phyloP scores from a whole-genome alignment of 2,888 invertebrate genomes.

The Trilocha varians region DNA sequence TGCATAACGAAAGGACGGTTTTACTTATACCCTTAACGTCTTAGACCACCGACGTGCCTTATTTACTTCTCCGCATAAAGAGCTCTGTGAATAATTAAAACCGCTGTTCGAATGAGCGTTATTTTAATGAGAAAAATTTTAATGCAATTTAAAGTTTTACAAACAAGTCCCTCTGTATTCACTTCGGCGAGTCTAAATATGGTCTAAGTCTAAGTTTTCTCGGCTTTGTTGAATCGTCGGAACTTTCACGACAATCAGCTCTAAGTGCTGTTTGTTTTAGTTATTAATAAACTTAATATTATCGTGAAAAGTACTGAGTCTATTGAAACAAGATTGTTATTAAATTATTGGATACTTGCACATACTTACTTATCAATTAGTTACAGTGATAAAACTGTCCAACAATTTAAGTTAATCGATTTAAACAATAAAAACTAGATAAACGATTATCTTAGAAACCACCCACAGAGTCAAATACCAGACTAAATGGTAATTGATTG shows the following conservation, averaged over 20 bases:
- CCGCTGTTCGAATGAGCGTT: constrained; percentile 28
- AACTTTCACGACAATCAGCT: constrained; percentile 40
- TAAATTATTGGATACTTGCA: too few species aligned
- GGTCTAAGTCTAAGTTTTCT: constrained; percentile 31
- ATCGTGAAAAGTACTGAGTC: too few species aligned
- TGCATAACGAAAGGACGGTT: constrained; percentile 6
- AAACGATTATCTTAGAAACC: neutral
- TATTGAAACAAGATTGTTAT: too few species aligned
- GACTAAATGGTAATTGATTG: constrained; percentile 31
- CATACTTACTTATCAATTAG: too few species aligned
- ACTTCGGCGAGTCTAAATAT: constrained; percentile 54
- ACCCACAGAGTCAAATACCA: constrained; percentile 19
- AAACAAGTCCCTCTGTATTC: constrained; percentile 57
- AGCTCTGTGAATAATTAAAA: constrained; percentile 25
- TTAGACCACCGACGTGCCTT: neutral
- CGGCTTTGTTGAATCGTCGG: constrained; percentile 41
- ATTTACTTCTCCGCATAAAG: constrained; percentile 7
- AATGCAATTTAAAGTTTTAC: constrained; percentile 67
- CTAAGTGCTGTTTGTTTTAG: constrained; percentile 14
- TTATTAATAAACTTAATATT: too few species aligned
- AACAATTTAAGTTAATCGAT: too few species aligned
- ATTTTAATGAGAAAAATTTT: constrained; percentile 61
- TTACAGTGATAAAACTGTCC: too few species aligned
- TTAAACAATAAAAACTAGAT: neutral
- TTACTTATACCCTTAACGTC: neutral